Conservation (phyloP, 2,888 invertebrate genomes). For the Acleris cristana region DNA sequence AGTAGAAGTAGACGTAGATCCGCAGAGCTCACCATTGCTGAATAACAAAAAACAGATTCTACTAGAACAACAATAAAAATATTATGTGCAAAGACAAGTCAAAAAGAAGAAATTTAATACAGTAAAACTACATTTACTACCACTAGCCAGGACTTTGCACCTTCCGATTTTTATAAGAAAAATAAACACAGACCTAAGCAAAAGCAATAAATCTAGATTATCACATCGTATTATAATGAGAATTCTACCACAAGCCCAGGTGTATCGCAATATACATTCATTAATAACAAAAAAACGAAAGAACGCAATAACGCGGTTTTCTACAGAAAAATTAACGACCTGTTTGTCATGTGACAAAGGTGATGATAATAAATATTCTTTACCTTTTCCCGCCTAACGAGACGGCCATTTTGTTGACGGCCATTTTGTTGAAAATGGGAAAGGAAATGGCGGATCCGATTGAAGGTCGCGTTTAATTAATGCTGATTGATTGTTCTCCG, state of each 20-base stretch:
- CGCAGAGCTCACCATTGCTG: too few species aligned
- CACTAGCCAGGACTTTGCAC: not conserved
- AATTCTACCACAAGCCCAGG: conserved; percentile 24
- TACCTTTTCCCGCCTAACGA: conserved; percentile 30
- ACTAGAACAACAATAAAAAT: too few species aligned
- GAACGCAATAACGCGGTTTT: conserved; percentile 19
- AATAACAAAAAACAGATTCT: too few species aligned
- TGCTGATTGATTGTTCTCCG: conserved; percentile 31
- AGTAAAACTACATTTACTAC: too few species aligned
- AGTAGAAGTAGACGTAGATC: too few species aligned
- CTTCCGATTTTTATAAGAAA: not conserved
- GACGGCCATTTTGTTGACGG: conserved; percentile 29
- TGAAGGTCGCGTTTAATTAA: conserved; percentile 30
- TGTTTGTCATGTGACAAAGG: conserved; percentile 28
- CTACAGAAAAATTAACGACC: conserved; percentile 33
- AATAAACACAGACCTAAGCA: conserved; percentile 18
- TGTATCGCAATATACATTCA: conserved; percentile 12
- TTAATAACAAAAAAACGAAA: conserved; percentile 30
- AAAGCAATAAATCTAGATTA: conserved; percentile 30
- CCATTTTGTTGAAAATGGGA: conserved; percentile 22
- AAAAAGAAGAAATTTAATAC: too few species aligned
- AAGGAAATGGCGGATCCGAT: conserved; percentile 31
- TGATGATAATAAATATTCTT: conserved; percentile 28
- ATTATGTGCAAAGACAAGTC: too few species aligned
- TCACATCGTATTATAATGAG: conserved; percentile 11